Conservation (phyloP, 2,113 vertebrate genomes). For the Malaclemys terrapin region DNA sequence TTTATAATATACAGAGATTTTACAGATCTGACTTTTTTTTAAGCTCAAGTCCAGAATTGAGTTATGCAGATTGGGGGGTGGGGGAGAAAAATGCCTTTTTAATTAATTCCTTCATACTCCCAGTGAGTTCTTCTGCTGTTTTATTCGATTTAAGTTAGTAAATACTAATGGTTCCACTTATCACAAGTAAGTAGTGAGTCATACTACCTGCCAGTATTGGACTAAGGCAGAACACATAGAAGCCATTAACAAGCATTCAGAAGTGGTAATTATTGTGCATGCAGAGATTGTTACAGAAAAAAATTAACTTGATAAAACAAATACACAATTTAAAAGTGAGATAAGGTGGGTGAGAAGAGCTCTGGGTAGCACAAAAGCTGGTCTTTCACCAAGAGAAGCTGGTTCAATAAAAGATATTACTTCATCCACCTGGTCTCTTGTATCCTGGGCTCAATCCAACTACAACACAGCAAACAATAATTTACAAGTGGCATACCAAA, state of each 20-base stretch:
- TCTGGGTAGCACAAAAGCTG: neutral
- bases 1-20: too few species aligned
- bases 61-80: neutral
- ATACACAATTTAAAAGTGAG: neutral
- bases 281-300: neutral
- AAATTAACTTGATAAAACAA: neutral
- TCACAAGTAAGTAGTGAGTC: neutral
- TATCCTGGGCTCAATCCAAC: too few species aligned
- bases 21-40: too few species aligned
- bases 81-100: neutral
- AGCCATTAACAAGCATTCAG: neutral
- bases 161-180: neutral
- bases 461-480: neutral
- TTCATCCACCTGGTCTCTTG: too few species aligned
- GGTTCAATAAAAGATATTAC: too few species aligned
- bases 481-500: neutral
- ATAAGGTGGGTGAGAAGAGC: neutral
- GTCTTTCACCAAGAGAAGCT: neutral
- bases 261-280: neutral
- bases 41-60: neutral
- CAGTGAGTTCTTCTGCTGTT: neutral
- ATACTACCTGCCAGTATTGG: neutral
- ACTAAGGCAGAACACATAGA: neutral
- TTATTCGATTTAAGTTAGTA: neutral
- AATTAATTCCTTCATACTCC: neutral